Conservation (phyloP, 2,888 invertebrate genomes). For the Chrysomela aeneicollis region DNA sequence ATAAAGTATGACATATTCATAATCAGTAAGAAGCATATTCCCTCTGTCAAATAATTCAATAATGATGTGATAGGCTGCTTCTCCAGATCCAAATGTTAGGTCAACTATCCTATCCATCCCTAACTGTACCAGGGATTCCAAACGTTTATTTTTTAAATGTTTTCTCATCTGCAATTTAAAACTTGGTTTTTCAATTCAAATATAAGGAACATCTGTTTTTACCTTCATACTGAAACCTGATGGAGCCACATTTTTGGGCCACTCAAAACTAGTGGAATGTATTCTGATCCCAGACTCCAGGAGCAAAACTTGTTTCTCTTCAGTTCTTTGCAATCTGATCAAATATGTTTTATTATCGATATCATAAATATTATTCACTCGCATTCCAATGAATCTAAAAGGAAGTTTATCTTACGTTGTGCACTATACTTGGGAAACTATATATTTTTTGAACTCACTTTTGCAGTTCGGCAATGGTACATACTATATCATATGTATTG, state of each 20-base stretch:
- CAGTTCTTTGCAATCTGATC: conserved; percentile 83
- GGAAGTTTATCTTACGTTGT: background rate
- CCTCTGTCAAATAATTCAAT: conserved; percentile 95
- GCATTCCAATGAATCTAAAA: conserved; percentile 82
- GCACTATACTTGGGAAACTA: background rate
- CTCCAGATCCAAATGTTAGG: conserved; percentile 92
- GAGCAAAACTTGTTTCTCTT: conserved; percentile 86
- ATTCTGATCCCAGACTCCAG: conserved; percentile 94
- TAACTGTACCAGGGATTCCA: conserved; percentile 85
- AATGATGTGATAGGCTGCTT: conserved; percentile 94
- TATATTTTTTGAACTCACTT: conserved; percentile 65
- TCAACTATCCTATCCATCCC: conserved; percentile 95
- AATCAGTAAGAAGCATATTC: conserved; percentile 94
- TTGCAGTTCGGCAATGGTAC: conserved; percentile 86
- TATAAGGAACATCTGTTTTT: conserved; percentile 6
- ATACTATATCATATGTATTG: conserved; percentile 91
- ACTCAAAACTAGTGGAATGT: conserved; percentile 95
- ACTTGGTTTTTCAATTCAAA: background rate
- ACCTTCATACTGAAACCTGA: conserved; percentile 99
- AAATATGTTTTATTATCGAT: conserved; percentile 96
- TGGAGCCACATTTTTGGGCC: conserved; percentile 96
- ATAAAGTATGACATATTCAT: conserved; percentile 87
- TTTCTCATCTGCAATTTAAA: conserved; percentile 78
- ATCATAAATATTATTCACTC: conserved; percentile 97
- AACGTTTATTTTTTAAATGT: conserved; percentile 93